phyloP scores from a whole-genome alignment of 2,797 vertebrate genomes.

The Anas bahamensis region DNA sequence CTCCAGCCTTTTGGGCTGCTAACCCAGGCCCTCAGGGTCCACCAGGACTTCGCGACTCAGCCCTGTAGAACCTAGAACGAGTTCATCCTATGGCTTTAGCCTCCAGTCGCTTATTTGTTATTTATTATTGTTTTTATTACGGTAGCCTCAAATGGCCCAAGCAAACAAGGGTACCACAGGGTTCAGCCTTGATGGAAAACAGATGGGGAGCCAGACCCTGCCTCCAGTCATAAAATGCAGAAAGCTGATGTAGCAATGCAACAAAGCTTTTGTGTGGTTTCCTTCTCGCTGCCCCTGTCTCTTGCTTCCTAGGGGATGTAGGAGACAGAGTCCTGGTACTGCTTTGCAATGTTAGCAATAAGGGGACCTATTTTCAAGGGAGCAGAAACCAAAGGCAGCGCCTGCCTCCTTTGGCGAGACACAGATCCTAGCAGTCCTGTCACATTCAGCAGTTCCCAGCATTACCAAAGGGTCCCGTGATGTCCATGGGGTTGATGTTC shows the following conservation, averaged over 20 bases:
- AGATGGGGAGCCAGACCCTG: constrained; percentile 61
- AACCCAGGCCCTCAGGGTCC: neutral
- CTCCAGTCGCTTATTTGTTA: constrained; percentile 26
- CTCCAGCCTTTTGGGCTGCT: neutral
- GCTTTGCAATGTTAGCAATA: neutral
- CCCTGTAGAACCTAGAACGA: neutral
- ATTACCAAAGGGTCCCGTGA: neutral
- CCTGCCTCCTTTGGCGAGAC: neutral
- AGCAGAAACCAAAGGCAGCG: neutral
- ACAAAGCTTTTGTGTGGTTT: constrained; percentile 65
- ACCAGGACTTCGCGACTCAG: neutral
- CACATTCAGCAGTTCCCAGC: neutral
- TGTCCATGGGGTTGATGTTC: neutral
- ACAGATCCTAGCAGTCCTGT: neutral
- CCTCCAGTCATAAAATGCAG: constrained; percentile 48
- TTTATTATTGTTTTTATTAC: constrained; percentile 58
- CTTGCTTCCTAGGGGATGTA: constrained; percentile 36
- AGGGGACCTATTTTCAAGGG: neutral
- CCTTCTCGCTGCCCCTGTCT: constrained; percentile 13
- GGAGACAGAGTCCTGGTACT: constrained; percentile 17
- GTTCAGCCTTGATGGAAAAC: constrained; percentile 57
- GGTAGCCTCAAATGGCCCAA: constrained; percentile 34
- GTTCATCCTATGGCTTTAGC: neutral
- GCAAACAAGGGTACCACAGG: constrained; percentile 42
- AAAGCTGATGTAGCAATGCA: constrained; percentile 62